phyloP scores from a whole-genome alignment of 2,113 vertebrate species.

The Oryzias curvinotus region DNA sequence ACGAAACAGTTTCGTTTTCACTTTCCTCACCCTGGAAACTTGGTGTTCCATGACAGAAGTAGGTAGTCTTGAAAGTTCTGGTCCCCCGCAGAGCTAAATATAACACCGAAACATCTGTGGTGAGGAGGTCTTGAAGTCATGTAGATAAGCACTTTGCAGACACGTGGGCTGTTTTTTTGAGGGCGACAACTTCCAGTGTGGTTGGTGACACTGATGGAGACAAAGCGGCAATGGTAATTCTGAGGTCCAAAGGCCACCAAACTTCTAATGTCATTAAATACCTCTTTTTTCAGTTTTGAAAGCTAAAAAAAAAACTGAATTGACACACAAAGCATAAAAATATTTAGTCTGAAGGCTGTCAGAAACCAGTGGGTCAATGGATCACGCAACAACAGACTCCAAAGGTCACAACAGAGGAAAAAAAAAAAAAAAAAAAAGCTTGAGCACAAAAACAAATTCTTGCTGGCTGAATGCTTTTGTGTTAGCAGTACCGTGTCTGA shows the following conservation, averaged over 20 bases:
- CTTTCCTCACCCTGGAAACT: conserved; percentile 38
- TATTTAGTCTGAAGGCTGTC: conserved; percentile 47
- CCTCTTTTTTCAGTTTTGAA: conserved; percentile 15
- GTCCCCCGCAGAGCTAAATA: conserved; percentile 54
- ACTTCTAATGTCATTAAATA: conserved; percentile 32
- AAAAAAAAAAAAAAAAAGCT: conserved; percentile 3
- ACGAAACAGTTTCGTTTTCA: conserved; percentile 30
- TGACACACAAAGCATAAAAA: conserved; percentile 9
- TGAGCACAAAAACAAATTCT: conserved; percentile 52
- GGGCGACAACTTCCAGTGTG: conserved; percentile 17
- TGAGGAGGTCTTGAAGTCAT: conserved; percentile 43
- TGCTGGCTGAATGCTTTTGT: conserved; percentile 42
- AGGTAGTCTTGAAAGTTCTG: conserved; percentile 28
- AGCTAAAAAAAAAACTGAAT: conserved; percentile 20
- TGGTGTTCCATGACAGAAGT: conserved; percentile 33
- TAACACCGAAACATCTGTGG: conserved; percentile 49
- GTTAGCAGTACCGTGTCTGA: conserved; percentile 52
- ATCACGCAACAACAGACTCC: conserved; percentile 49
- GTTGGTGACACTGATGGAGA: conserved; percentile 22
- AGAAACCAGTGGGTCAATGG: conserved; percentile 49
- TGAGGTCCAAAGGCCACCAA: conserved; percentile 9
- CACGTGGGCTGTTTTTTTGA: conserved; percentile 28
- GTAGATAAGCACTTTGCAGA: conserved; percentile 43
- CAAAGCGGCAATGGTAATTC: conserved; percentile 7
- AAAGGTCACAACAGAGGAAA: conserved; percentile 30